Conservation (phyloP, 2,113 vertebrate species). For the Porphyrio hochstetteri region DNA sequence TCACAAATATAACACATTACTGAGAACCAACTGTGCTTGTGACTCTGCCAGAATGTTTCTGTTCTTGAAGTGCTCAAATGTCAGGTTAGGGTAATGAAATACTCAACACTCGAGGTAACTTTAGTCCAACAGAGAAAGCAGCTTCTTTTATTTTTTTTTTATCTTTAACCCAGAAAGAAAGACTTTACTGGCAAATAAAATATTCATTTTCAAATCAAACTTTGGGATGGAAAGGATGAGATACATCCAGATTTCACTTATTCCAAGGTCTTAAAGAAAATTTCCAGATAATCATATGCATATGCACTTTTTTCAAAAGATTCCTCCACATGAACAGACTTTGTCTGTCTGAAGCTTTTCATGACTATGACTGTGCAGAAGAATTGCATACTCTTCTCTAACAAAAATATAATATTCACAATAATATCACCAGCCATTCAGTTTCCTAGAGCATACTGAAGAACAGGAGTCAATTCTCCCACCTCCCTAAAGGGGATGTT, state of each 20-base stretch:
- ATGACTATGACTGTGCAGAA: not conserved
- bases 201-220: not conserved
- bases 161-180: not conserved
- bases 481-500: not conserved
- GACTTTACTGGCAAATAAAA: not conserved
- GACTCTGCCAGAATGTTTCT: constrained; percentile 27
- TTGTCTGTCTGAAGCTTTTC: not conserved
- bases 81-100: not conserved
- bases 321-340: not conserved
- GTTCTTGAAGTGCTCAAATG: not conserved
- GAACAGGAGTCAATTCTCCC: not conserved
- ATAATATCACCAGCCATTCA: not conserved
- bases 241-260: not conserved
- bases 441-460: constrained; percentile 11
- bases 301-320: not conserved
- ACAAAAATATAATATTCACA: constrained; percentile 1
- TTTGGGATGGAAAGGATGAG: not conserved
- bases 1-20: not conserved
- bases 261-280: not conserved
- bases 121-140: not conserved
- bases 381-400: not conserved
- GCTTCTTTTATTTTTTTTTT: too few species aligned
- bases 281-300: not conserved
- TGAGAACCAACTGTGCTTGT: constrained; percentile 21
- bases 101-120: not conserved